These are phyloP conservation scores for Poeciliopsis turneri DNA, from an alignment of 2,797 vertebrate species.

Conservation along the genomic window DNA sequence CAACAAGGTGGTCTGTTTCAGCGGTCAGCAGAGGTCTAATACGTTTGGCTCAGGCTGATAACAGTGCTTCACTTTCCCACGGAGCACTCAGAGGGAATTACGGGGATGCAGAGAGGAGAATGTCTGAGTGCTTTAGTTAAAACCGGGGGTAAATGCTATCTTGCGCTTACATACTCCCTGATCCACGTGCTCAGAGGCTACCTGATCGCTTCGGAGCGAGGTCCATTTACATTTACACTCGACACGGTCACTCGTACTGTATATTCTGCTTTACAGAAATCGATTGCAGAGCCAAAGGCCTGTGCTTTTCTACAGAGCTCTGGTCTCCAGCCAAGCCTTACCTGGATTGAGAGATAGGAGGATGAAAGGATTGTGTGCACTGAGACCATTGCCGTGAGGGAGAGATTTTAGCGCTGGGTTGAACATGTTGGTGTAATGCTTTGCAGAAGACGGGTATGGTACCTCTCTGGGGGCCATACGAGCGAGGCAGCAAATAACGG, in stretches of 20 bases:
- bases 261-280: constrained; percentile 72
- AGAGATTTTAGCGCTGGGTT: constrained; percentile 64
- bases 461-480: constrained; percentile 53
- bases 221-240: constrained; percentile 74
- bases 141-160: constrained; percentile 79
- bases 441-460: constrained; percentile 63
- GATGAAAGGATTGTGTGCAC: constrained; percentile 73
- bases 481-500: constrained; percentile 63
- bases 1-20: constrained; percentile 71
- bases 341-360: constrained; percentile 76
- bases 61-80: constrained; percentile 76
- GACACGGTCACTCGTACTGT: constrained; percentile 70
- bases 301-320: constrained; percentile 61
- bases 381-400: constrained; percentile 66
- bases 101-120: constrained; percentile 73
- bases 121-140: constrained; percentile 79
- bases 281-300: constrained; percentile 70
- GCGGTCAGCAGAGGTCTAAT: constrained; percentile 76
- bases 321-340: constrained; percentile 72
- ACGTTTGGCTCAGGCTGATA: constrained; percentile 78
- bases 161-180: constrained; percentile 74
- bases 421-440: constrained; percentile 70
- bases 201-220: constrained; percentile 67
- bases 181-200: constrained; percentile 62
- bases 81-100: constrained; percentile 78